phyloP scores from a whole-genome alignment of 2,113 vertebrate genomes.

The Nanorana parkeri region DNA sequence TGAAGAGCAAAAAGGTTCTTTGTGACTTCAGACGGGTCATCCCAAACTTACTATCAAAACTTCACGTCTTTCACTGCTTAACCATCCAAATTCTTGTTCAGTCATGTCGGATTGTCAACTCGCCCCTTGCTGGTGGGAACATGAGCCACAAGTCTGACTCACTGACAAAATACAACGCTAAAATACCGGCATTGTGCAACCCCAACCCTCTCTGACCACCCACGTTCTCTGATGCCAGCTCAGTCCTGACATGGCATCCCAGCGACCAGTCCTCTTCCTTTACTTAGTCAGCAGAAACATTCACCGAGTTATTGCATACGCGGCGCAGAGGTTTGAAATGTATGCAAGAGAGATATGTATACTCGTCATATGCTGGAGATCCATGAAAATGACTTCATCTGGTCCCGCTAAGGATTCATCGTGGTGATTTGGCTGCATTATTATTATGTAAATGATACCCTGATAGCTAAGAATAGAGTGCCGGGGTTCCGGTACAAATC shows the following conservation, averaged over 20 bases:
- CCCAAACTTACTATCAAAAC: too few relatives aligned
- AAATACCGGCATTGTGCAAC: not conserved
- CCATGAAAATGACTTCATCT: not conserved
- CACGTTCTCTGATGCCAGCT: too few relatives aligned
- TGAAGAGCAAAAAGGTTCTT: too few relatives aligned
- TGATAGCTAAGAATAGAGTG: slow-evolving; percentile 3
- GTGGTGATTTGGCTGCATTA: not conserved
- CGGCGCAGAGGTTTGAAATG: not conserved
- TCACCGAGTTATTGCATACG: not conserved
- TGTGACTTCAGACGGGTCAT: too few relatives aligned
- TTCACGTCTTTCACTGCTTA: too few relatives aligned
- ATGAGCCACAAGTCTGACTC: slow-evolving; percentile 6
- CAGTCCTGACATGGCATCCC: too few relatives aligned
- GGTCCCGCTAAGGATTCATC: not conserved
- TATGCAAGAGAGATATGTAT: not conserved
- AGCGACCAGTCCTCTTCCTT: too few relatives aligned
- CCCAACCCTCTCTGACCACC: not conserved
- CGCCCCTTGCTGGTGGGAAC: not conserved
- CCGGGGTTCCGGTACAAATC: not conserved
- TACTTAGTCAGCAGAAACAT: too few relatives aligned
- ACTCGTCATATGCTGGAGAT: not conserved
- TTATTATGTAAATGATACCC: not conserved
- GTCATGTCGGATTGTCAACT: slow-evolving; percentile 1
- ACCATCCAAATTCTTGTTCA: not conserved
- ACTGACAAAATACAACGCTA: not conserved